Conservation (phyloP, 2,113 vertebrate species). For the Podilymbus podiceps region DNA sequence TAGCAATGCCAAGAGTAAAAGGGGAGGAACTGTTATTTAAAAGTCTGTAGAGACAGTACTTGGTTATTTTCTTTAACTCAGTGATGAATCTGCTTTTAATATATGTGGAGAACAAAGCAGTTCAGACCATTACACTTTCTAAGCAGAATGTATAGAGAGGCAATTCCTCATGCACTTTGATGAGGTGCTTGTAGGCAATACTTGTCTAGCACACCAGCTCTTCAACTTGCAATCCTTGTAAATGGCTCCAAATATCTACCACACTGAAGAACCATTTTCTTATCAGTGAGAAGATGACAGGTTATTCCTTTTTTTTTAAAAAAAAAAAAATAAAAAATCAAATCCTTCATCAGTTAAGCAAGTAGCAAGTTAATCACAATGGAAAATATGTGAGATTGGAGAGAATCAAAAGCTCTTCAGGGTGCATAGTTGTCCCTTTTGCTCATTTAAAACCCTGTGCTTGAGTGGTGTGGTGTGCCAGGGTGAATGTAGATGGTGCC, state of each 20-base stretch:
- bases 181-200: not conserved
- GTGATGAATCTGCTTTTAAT: constrained; percentile 1
- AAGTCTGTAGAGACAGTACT: not conserved
- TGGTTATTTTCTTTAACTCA: constrained; percentile 29
- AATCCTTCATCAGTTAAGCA: not conserved
- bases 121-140: not conserved
- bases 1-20: constrained; percentile 12
- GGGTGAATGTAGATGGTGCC: fast-evolving
- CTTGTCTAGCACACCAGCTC: not conserved
- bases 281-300: not conserved
- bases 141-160: not conserved
- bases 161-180: not conserved
- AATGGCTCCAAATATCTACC: not conserved
- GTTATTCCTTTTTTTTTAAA: not conserved
- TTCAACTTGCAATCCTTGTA: not conserved
- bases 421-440: not conserved
- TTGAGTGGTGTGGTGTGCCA: not conserved
- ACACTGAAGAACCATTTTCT: not conserved
- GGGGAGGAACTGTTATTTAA: not conserved
- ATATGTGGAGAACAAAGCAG: not conserved
- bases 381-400: not conserved
- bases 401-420: not conserved
- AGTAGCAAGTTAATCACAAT: not conserved
- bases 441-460: not conserved
- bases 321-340: not conserved